Evolutionary conservation across 2,797 vertebrate species (phyloP).

Genomic region (Dromococcyx pavoninus): DNA sequence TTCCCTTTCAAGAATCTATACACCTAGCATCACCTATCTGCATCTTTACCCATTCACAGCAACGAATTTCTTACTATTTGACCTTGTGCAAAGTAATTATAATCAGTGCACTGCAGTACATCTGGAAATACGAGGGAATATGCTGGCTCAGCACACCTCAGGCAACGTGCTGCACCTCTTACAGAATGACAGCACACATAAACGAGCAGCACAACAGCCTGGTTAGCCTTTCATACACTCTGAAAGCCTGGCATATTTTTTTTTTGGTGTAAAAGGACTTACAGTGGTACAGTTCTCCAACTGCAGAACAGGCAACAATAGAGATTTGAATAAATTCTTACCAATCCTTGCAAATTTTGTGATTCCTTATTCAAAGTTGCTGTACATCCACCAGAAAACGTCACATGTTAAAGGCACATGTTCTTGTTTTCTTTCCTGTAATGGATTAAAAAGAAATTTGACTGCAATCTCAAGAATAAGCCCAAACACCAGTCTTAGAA

Average conservation of each 20-base stretch:
- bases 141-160: constrained; percentile 10
- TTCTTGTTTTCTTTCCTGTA: not conserved
- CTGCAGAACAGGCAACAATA: not conserved
- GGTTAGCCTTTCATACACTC: not conserved
- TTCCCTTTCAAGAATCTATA: not conserved
- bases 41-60: not conserved
- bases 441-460: constrained; percentile 7
- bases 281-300: not conserved
- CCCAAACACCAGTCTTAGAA: not conserved
- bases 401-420: not conserved
- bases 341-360: not conserved
- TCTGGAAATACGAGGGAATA: not conserved
- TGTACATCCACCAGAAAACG: not conserved
- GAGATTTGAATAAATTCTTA: not conserved
- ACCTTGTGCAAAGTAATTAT: constrained; percentile 9
- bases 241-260: not conserved
- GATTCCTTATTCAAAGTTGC: not conserved
- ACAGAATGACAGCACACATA: not conserved
- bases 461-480: not conserved
- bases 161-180: not conserved
- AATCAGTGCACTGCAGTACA: not conserved
- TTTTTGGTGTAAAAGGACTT: not conserved
- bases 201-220: not conserved
- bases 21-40: not conserved
- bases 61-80: constrained; percentile 8